phyloP scores from a whole-genome alignment of 2,888 invertebrate species.

The Aethes cnicana region DNA sequence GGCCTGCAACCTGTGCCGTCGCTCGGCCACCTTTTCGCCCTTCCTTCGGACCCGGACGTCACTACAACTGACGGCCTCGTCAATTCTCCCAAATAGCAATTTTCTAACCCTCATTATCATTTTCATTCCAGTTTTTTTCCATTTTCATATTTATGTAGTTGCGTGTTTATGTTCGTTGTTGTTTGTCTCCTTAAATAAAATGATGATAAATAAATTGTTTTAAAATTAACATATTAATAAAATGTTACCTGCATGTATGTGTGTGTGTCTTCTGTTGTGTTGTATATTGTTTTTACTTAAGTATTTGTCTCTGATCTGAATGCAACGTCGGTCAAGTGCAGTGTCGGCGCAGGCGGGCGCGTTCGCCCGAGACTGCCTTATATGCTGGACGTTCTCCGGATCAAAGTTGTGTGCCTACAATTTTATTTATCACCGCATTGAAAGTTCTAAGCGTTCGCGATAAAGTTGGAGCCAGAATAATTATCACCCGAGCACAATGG shows the following conservation, averaged over 20 bases:
- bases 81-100: conserved; percentile 41
- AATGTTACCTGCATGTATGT: conserved; percentile 42
- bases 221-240: conserved; percentile 28
- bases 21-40: conserved; percentile 46
- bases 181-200: conserved; percentile 26
- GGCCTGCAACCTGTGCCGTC: conserved; percentile 53
- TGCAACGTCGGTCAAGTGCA: conserved; percentile 6
- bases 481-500: conserved; percentile 32
- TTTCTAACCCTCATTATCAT: conserved; percentile 37
- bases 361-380: neutral
- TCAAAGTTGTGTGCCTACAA: conserved; percentile 15
- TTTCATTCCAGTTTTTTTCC: conserved; percentile 30
- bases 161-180: conserved; percentile 23
- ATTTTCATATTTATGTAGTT: conserved; percentile 27
- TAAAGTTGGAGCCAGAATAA: conserved; percentile 32
- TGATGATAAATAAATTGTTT: conserved; percentile 21
- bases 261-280: conserved; percentile 43
- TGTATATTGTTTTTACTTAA: conserved; percentile 33
- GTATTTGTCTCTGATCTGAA: no score
- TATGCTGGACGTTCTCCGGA: conserved; percentile 14
- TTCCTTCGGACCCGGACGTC: conserved; percentile 44
- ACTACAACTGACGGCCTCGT: conserved; percentile 48
- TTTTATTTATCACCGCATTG: conserved; percentile 30
- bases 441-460: conserved; percentile 32
- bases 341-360: no score